Evolutionary conservation across 2,888 invertebrate genomes (phyloP), one percentile per base, ranked within the genome.

Genomic region (Omphaloscelis lunosa): DNA sequence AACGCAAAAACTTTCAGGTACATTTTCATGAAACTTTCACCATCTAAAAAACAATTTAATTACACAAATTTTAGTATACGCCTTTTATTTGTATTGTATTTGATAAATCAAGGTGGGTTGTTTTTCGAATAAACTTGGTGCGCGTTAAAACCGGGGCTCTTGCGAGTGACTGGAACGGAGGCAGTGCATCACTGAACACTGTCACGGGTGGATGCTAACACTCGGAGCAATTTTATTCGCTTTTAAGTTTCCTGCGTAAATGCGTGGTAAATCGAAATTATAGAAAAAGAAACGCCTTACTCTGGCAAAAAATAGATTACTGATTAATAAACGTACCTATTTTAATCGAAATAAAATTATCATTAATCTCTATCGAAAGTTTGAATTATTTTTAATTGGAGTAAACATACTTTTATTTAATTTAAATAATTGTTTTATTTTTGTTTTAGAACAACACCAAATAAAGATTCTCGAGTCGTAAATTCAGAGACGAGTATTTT

Each of bases 101-200:
- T 45, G 12, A 15, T 45, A 45, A 15, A 45, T 45, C 45, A 45
- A 15, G 15, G 5, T 45, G 45, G 45, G 45, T 45, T 45, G 45
- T 15, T 45, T 45, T 45, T 45, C 45, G 15, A 45, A 15, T 45
- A 15, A 15, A 45, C 45, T 45, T 45, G 45, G 45, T 45, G 15
- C 15, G 15, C 5, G 45, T 15, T 45, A 15, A 15, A 45, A 15
- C n/a, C 15, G 45, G 15, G 45, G 4, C 15, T 15, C 15, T 15
- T 15, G 45, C 41, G 45, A 15, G 45, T 15, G 45, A 45, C 45
- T n/a, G n/a, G n/a, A n/a, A n/a, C 15, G 45, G 15, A 15, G 63
- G 63, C 63, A 63, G 63, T 63, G 12, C 23, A n/a, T 63, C 63
- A 41, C n/a, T 41, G 63, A 63, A 41, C 39, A 41, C 41, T 41